Percentiles rank a stretch among this genome's conserved stretches.
These are phyloP conservation scores for Rousettus leschenaultii DNA, from an alignment of 2,113 vertebrate species.

Conservation along the genomic window DNA sequence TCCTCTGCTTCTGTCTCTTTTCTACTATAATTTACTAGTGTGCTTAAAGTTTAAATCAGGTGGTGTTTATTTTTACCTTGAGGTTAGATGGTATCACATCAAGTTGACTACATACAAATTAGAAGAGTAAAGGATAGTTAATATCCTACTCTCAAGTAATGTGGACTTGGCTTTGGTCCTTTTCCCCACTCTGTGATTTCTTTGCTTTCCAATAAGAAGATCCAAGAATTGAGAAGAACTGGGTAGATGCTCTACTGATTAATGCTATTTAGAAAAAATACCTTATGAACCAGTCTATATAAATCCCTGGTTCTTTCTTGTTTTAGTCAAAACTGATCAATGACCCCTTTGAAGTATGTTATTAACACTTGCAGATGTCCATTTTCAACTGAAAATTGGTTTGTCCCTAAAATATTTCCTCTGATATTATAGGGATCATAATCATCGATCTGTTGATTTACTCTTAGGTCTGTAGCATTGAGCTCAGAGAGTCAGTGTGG, in stretches of 20 bases:
- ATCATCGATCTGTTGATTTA: neutral
- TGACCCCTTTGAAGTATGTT: neutral
- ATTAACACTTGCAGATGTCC: neutral
- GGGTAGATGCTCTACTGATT: neutral
- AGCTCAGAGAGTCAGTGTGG: neutral
- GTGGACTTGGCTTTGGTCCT: neutral
- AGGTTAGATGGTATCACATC: neutral
- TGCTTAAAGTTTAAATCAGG: constrained; percentile 9
- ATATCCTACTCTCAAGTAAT: neutral
- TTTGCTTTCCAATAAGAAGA: constrained; percentile 4
- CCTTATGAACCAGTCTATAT: neutral
- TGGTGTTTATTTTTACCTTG: constrained; percentile 5
- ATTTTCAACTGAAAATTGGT: constrained; percentile 1
- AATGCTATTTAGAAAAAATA: neutral
- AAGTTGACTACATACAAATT: neutral
- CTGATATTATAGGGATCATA: neutral
- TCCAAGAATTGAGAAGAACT: neutral
- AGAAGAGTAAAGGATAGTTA: neutral
- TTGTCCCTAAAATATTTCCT: constrained; percentile 5
- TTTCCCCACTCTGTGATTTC: neutral
- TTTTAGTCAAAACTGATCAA: neutral
- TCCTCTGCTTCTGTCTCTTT: neutral
- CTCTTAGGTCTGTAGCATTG: neutral
- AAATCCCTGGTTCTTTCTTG: neutral
- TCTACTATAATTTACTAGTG: neutral